A percentile compares a stretch with the other conserved stretches of the same genome.
phyloP scores from a whole-genome alignment of 1,140 invertebrate genomes.

The Ectropis grisescens region DNA sequence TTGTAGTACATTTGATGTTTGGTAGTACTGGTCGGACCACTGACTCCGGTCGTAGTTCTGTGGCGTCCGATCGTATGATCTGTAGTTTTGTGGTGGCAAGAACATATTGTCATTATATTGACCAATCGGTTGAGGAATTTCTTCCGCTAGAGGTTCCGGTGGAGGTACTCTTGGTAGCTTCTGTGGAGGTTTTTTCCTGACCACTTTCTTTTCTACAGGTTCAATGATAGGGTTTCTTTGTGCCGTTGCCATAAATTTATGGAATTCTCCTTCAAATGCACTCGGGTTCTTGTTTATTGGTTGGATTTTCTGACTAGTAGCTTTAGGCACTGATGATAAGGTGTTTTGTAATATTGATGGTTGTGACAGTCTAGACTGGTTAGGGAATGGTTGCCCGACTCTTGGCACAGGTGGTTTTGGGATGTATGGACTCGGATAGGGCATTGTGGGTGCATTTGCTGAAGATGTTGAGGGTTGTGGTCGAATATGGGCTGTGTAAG shows the following conservation, averaged over 20 bases:
- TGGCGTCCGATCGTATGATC: slow-evolving; percentile 31
- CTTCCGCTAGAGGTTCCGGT: slow-evolving; percentile 7
- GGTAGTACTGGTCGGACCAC: slow-evolving; percentile 22
- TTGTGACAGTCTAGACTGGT: too few species aligned
- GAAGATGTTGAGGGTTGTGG: slow-evolving; percentile 1
- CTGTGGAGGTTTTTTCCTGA: slow-evolving; percentile 1
- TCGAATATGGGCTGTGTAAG: neutral
- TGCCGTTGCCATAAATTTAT: slow-evolving; percentile 37
- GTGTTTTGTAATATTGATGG: slow-evolving; percentile 19
- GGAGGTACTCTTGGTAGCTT: slow-evolving; percentile 3
- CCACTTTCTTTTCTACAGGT: neutral
- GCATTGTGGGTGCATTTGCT: neutral
- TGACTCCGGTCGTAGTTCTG: slow-evolving; percentile 5
- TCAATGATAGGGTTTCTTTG: neutral
- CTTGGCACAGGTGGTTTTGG: slow-evolving; percentile 5
- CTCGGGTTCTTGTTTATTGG: slow-evolving; percentile 46
- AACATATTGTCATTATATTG: slow-evolving; percentile 57
- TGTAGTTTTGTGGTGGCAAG: slow-evolving; percentile 24
- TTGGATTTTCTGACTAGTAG: too few species aligned
- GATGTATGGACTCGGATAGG: neutral
- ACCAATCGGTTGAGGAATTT: slow-evolving; percentile 34
- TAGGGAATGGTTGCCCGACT: slow-evolving; percentile 16
- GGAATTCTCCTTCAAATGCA: slow-evolving; percentile 50
- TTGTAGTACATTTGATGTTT: slow-evolving; percentile 5
- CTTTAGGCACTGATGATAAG: slow-evolving; percentile 19